These are phyloP conservation scores for Aurelia aurita DNA, from an alignment of 30 jellyfish, hydroid and myxozoan species.

Conservation along the genomic window DNA sequence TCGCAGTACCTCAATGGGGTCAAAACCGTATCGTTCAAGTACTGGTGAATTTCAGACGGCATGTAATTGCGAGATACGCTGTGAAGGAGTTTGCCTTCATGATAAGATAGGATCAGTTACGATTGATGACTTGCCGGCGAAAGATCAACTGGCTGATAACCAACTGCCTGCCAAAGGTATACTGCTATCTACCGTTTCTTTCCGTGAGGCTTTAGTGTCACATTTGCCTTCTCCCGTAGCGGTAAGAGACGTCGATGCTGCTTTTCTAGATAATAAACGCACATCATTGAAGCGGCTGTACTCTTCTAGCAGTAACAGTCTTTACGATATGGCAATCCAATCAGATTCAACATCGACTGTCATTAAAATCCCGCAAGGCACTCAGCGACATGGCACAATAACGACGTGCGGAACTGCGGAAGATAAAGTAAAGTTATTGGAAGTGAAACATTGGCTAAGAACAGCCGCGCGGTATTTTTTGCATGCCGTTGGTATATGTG, in stretches of 20 bases:
- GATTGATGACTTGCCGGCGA: too few species aligned
- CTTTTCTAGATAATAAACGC: not conserved
- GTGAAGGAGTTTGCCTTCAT: not conserved
- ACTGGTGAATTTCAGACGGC: not conserved
- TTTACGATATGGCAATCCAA: slow-evolving; percentile 10
- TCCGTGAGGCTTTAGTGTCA: too few species aligned
- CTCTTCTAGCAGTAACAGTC: slow-evolving; percentile 25
- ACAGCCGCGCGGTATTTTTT: slow-evolving; percentile 37
- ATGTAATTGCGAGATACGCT: not conserved
- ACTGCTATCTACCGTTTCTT: too few species aligned
- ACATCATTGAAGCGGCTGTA: not conserved
- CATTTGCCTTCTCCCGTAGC: too few species aligned
- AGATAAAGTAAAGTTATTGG: not conserved
- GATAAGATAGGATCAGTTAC: too few species aligned
- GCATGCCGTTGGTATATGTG: slow-evolving; percentile 48
- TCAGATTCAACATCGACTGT: not conserved
- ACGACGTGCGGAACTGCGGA: not conserved
- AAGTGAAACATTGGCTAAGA: slow-evolving; percentile 10
- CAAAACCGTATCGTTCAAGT: not conserved
- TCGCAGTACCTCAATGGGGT: too few species aligned
- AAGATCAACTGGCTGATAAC: too few species aligned
- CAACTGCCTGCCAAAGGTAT: too few species aligned
- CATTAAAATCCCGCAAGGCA: too few species aligned
- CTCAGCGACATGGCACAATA: too few species aligned
- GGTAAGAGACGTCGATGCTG: too few species aligned